These are phyloP conservation scores for Alloscopus bannaensis DNA, from an alignment of 2,888 invertebrate genomes.

Conservation along the genomic window DNA sequence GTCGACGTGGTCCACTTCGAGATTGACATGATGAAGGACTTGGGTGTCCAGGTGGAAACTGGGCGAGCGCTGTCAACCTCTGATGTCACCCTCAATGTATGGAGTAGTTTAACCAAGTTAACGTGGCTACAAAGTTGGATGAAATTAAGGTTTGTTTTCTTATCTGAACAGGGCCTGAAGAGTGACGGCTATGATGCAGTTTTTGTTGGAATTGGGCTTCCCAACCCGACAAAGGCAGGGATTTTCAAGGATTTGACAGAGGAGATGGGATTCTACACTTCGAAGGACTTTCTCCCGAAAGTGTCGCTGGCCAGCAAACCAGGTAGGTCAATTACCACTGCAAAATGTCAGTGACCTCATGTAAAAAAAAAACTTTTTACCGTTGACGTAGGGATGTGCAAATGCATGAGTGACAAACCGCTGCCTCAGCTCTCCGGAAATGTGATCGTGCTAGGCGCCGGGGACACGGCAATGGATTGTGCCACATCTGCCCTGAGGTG, in stretches of 20 bases:
- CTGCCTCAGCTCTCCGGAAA: conserved; percentile 88
- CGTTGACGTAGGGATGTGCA: conserved; percentile 83
- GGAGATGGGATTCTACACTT: conserved; percentile 94
- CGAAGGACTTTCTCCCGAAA: conserved; percentile 92
- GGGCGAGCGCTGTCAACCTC: conserved; percentile 83
- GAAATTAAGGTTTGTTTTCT: background rate
- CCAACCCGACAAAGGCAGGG: conserved; percentile 88
- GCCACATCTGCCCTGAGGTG: conserved; percentile 97
- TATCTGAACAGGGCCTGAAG: conserved; percentile 80
- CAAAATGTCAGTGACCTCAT: too few relatives aligned
- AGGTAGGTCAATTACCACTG: conserved; percentile 79
- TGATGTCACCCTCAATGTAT: conserved; percentile 85
- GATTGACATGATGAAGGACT: conserved; percentile 90
- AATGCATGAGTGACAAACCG: conserved; percentile 80
- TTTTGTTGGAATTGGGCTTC: conserved; percentile 92
- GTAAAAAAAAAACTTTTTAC: conserved; percentile 16
- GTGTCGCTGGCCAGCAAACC: conserved; percentile 93
- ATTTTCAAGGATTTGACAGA: conserved; percentile 85
- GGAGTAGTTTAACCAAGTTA: conserved; percentile 63
- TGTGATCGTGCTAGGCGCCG: conserved; percentile 95
- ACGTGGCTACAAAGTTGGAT: background rate
- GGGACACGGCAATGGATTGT: conserved; percentile 99
- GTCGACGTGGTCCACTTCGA: conserved; percentile 95
- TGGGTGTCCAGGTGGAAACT: conserved; percentile 91
- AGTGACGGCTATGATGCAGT: conserved; percentile 85